Percentiles rank a stretch among this genome's conserved stretches.
phyloP scores from a whole-genome alignment of 2,797 vertebrate genomes.

The Crotalus adamanteus region DNA sequence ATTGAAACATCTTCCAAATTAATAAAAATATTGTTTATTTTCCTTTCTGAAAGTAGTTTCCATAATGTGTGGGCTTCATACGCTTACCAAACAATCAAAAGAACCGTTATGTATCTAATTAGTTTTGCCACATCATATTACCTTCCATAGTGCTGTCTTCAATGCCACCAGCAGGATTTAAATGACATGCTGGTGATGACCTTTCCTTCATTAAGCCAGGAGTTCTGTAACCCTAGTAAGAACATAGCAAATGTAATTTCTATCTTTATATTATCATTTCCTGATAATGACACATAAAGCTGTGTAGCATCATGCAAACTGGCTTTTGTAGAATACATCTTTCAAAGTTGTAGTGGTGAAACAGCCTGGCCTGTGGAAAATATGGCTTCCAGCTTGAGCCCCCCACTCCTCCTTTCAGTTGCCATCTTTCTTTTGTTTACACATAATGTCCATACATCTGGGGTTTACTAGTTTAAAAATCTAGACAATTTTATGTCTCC shows the following conservation, averaged over 20 bases:
- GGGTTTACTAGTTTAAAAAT: slow-evolving; percentile 67
- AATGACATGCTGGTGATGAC: slow-evolving; percentile 38
- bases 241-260: slow-evolving; percentile 23
- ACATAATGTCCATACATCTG: slow-evolving; percentile 55
- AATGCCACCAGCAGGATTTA: slow-evolving; percentile 25
- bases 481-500: slow-evolving; percentile 65
- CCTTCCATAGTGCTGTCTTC: background rate
- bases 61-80: slow-evolving; percentile 24
- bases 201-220: slow-evolving; percentile 34
- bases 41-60: slow-evolving; percentile 34
- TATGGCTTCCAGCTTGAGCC: slow-evolving; percentile 72
- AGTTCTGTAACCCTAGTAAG: slow-evolving; percentile 26
- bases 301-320: slow-evolving; percentile 32
- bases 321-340: slow-evolving; percentile 39
- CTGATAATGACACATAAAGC: slow-evolving; percentile 51
- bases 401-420: slow-evolving; percentile 56
- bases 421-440: slow-evolving; percentile 47
- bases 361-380: slow-evolving; percentile 51
- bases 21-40: slow-evolving; percentile 35
- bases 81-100: slow-evolving; percentile 11
- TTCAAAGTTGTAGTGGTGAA: slow-evolving; percentile 50
- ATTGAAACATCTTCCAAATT: slow-evolving; percentile 32
- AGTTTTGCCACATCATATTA: slow-evolving; percentile 11
- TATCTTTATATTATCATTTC: slow-evolving; percentile 43
- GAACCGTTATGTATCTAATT: slow-evolving; percentile 40